Base-by-base conservation (phyloP, 2,888 invertebrate species). In the Clitarchus hookeri region DNA sequence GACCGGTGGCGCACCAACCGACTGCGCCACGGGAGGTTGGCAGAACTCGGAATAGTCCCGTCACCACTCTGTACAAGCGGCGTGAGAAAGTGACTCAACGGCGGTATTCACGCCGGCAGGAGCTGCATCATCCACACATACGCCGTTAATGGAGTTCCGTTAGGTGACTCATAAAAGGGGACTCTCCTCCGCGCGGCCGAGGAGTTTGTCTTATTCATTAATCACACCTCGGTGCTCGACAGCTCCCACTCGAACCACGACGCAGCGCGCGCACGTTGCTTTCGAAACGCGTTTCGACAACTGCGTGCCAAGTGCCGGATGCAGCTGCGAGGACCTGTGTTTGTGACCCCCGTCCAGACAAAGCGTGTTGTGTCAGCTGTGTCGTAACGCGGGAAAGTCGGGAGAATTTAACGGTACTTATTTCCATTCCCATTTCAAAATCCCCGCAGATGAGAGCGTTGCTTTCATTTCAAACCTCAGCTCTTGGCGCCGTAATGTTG, bases 241-340 rank as follows among this genome's bases (percentile, higher is more conserved):
- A 48, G 48, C 48, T 48, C 16, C 48, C 48, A 48, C 16, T 48
- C 48, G 16, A 16, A 11, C 48, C 12, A 16, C 48, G 48, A 16
- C 16, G 16, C 0, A 1, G 65, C 11, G 65, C 36, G 36, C 36
- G 65, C 19, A 3, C 1, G n/a, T 1, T 8, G 65, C 65, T 65
- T 65, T 65, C 65, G 65, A 65, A 65, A 65, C 65, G 16, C 65
- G 65, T 65, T 65, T 65, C 65, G 65, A 65, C 65, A 65, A 65
- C 65, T 65, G 65, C 65, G 8, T n/a, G 65, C 65, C 65, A 65
- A 65, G 65, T n/a, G 65, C 65, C 65, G 65, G 19, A 65, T 19
- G 16, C 65, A 2, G n/a, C 65, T 19, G 65, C 16, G n/a, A 65
- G 23, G 19, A 19, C 19, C 19, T 65, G 65, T 13, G 6, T 16